Conservation (phyloP, 2,888 invertebrate genomes). For the Andrena bicolor region DNA sequence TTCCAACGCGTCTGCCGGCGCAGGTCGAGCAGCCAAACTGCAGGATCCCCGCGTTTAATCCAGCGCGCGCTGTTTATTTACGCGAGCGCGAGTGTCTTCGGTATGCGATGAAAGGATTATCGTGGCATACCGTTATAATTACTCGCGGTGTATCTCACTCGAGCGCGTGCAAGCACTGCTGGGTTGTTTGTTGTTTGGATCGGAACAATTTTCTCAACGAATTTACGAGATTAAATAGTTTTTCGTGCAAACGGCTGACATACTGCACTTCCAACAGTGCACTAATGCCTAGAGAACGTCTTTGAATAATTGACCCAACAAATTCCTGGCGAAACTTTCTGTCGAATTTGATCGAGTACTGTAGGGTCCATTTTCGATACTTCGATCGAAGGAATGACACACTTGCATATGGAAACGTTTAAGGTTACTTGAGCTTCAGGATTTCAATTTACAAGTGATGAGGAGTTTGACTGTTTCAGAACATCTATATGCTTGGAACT, state of each 20-base stretch:
- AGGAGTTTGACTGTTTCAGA: neutral
- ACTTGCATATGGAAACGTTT: neutral
- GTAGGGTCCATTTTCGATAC: neutral
- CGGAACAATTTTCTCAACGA: neutral
- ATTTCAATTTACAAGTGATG: neutral
- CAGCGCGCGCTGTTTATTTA: conserved; percentile 59
- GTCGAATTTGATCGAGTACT: neutral
- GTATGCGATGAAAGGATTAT: conserved; percentile 57
- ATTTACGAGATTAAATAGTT: neutral
- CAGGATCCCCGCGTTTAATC: conserved; percentile 50
- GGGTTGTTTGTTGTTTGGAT: conserved; percentile 15
- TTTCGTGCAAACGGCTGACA: neutral
- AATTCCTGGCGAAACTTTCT: neutral
- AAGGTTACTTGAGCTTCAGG: neutral
- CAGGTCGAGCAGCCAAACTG: conserved; percentile 37
- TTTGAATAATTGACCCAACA: neutral
- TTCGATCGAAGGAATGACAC: too few relatives aligned
- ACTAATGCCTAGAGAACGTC: neutral
- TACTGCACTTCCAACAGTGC: neutral
- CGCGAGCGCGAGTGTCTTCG: conserved; percentile 41
- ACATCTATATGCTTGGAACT: neutral
- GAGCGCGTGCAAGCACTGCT: neutral
- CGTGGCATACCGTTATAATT: conserved; percentile 53
- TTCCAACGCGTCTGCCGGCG: conserved; percentile 33
- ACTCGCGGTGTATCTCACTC: conserved; percentile 18